A percentile compares a stretch with the other conserved stretches of the same genome.
These are phyloP conservation scores for Xyliphius kryptos DNA, from an alignment of 2,113 vertebrate species.

Conservation along the genomic window DNA sequence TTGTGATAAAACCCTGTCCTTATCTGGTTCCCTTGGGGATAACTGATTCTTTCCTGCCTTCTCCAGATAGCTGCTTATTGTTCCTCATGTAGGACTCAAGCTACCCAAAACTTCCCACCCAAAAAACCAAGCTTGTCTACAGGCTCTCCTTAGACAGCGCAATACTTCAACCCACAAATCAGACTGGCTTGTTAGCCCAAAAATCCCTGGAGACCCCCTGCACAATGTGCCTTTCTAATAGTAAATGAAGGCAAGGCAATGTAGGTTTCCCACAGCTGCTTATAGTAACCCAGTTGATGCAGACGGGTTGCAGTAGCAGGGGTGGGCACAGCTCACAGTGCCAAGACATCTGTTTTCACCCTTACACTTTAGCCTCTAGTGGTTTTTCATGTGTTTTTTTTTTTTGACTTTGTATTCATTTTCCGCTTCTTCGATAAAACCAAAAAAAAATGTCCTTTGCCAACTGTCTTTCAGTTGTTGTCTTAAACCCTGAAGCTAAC, in stretches of 20 bases:
- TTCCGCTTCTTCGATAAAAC: conserved; percentile 22
- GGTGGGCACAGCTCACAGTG: conserved; percentile 42
- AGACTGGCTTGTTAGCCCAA: conserved; percentile 8
- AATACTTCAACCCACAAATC: conserved; percentile 11
- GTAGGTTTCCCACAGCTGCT: conserved; percentile 36
- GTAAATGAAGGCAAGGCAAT: conserved; percentile 50
- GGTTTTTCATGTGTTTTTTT: conserved; percentile 55
- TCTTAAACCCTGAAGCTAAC: conserved; percentile 43
- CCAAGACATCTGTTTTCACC: conserved; percentile 46
- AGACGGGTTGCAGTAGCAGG: conserved; percentile 39
- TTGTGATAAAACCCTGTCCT: conserved; percentile 54
- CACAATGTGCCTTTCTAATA: conserved; percentile 8
- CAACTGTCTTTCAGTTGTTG: neutral
- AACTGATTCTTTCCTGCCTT: conserved; percentile 50
- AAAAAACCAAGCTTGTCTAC: conserved; percentile 12
- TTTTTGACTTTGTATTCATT: conserved; percentile 44
- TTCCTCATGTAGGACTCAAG: conserved; percentile 24
- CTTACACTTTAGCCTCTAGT: conserved; percentile 59
- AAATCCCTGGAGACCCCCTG: conserved; percentile 18
- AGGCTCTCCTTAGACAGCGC: conserved; percentile 5
- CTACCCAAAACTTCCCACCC: conserved; percentile 11
- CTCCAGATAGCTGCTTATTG: conserved; percentile 51
- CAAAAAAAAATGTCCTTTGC: neutral
- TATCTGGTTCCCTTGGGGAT: conserved; percentile 47
- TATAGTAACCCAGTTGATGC: conserved; percentile 51